These are phyloP conservation scores for Nephrotoma appendiculata DNA, from an alignment of 2,888 invertebrate species.

Conservation along the genomic window DNA sequence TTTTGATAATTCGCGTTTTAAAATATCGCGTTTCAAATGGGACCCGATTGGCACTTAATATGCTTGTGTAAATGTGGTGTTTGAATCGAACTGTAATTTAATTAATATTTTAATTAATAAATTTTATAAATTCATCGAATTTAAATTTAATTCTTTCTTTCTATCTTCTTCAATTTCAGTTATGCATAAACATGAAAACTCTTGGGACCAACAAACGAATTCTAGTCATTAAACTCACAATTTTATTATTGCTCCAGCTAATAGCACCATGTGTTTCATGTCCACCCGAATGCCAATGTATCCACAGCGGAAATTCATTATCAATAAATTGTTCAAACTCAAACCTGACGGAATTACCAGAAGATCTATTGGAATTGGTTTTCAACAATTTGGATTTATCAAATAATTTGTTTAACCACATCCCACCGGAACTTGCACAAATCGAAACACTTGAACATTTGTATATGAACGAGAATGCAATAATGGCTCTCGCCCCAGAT, in stretches of 20 bases:
- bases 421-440: constrained; percentile 37
- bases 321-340: constrained; percentile 23
- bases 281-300: constrained; percentile 24
- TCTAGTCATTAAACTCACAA: not conserved
- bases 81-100: too few species aligned
- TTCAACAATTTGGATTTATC: constrained; percentile 33
- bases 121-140: too few species aligned
- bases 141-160: not conserved
- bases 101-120: too few species aligned
- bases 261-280: constrained; percentile 17
- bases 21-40: too few species aligned
- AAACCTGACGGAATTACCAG: constrained; percentile 17
- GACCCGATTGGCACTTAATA: too few species aligned
- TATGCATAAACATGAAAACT: not conserved
- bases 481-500: constrained; percentile 35
- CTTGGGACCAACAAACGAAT: not conserved
- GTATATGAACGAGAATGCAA: constrained; percentile 39
- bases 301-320: constrained; percentile 25
- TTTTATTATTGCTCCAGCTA: not conserved
- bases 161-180: not conserved
- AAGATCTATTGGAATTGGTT: constrained; percentile 31
- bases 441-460: constrained; percentile 38
- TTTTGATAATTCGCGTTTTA: too few species aligned
- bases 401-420: constrained; percentile 41
- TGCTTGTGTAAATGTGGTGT: too few species aligned